Conservation (phyloP, 2,888 invertebrate species). For the Hoplodrina blanda region DNA sequence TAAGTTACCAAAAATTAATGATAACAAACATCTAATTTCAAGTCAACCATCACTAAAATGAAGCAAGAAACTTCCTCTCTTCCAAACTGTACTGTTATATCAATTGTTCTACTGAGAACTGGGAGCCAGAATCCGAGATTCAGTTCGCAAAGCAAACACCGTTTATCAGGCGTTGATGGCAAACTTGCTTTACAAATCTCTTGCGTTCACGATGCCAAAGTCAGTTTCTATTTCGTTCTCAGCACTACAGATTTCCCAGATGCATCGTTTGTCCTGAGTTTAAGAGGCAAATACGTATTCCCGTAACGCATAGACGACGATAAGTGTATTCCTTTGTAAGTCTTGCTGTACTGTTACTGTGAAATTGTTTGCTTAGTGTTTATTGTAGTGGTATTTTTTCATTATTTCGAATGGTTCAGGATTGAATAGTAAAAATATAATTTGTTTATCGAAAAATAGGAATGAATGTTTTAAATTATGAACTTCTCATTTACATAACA, state of each 20-base stretch:
- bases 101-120: conserved; percentile 35
- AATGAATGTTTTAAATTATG: too few species aligned
- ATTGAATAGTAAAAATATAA: background rate
- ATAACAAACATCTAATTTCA: background rate
- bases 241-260: conserved; percentile 79
- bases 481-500: too few species aligned
- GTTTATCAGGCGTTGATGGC: conserved; percentile 56
- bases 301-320: conserved; percentile 64
- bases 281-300: conserved; percentile 74
- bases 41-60: conserved; percentile 1
- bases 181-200: conserved; percentile 61
- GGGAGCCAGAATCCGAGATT: conserved; percentile 18
- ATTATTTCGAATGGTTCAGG: background rate
- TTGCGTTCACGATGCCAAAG: conserved; percentile 55
- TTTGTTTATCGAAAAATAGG: background rate
- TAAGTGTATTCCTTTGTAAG: conserved; percentile 71
- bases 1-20: background rate
- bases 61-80: background rate
- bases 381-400: background rate
- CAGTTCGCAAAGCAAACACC: conserved; percentile 44
- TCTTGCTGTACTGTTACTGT: conserved; percentile 6
- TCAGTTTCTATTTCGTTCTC: conserved; percentile 66
- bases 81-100: conserved; percentile 9
- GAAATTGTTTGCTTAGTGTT: conserved; percentile 6
- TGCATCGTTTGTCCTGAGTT: conserved; percentile 78